Evolutionary conservation across 2,113 vertebrate species (phyloP), one percentile per base, ranked within the genome.

Genomic region (Mixornis gularis): DNA sequence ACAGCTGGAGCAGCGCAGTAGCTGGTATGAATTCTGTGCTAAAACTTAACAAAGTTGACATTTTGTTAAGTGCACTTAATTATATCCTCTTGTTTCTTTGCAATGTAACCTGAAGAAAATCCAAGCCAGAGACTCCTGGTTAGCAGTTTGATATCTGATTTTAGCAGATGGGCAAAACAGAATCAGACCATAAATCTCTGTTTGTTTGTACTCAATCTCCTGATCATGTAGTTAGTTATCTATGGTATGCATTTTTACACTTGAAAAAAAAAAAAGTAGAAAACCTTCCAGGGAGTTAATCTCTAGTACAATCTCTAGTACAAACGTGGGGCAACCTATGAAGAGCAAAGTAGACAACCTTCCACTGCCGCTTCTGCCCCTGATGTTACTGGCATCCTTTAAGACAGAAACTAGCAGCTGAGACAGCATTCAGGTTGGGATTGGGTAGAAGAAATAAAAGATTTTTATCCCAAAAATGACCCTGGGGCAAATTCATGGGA

Each of bases 291-390:
- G 36, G 30, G 21, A 14, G 30, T 36, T 92, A 58, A 94, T 85
- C 87, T 89, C 40, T 46, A 63, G 13, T n/a, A 44, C n/a, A 32
- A 89, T 79, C 73, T 87, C 56, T n/a, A n/a, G n/a, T n/a, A n/a
- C n/a, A 58, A 69, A 18, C 0, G 1, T 21, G 46, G 20, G 34
- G 30, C 30, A 76, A 62, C 4, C 6, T 86, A 60, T 1, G 1
- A 80, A 79, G 19, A 86, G 18, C 38, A 74, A 74, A 66, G 10
- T 8, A 63, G 32, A 58, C 17, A 74, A 66, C 12, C 11, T 92
- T 24, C 17, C 41, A 27, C 25, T 24, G 52, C 17, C 14, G 17
- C 32, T 78, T 60, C 51, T 72, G 25, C 36, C 21, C n/a, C 41
- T 55, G 26, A 63, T 3, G 1, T 66, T 74, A 68, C 26, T 44